phyloP scores from a whole-genome alignment of 2,113 vertebrate species.

The Sinosuthora webbiana region DNA sequence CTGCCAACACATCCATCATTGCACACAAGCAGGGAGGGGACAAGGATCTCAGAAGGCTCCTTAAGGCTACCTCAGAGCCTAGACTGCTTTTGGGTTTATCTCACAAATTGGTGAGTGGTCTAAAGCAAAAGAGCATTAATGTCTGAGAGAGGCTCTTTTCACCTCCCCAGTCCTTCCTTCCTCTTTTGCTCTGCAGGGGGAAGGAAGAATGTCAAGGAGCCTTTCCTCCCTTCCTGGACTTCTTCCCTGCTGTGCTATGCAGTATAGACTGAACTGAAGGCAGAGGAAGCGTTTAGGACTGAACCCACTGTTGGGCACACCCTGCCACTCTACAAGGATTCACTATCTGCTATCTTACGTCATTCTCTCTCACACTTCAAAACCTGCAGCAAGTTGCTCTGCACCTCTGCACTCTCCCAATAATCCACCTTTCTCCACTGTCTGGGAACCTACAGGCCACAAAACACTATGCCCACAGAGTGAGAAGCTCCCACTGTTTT shows the following conservation, averaged over 20 bases:
- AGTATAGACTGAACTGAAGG: not conserved
- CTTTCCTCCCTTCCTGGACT: not conserved
- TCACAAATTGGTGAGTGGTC: not conserved
- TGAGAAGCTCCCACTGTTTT: not conserved
- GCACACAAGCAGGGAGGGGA: not conserved
- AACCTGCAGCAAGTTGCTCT: not conserved
- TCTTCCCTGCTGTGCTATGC: not conserved
- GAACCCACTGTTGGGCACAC: not conserved
- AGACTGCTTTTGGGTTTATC: not conserved
- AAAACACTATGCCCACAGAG: not conserved
- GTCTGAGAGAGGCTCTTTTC: not conserved
- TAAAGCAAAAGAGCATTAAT: not conserved
- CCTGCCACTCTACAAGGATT: not conserved
- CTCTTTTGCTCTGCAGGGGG: not conserved
- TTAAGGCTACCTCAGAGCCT: not conserved
- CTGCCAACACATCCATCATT: not conserved
- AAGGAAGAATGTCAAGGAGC: not conserved
- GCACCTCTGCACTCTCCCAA: not conserved
- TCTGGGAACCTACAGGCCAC: not conserved
- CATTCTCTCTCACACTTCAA: not conserved
- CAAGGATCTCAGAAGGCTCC: not conserved
- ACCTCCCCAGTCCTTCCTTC: not conserved
- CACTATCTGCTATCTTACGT: not conserved
- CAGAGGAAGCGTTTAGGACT: not conserved
- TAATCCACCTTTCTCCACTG: not conserved